phyloP scores from a whole-genome alignment of 2,888 invertebrate genomes.

The Siphonodentalium dalli region DNA sequence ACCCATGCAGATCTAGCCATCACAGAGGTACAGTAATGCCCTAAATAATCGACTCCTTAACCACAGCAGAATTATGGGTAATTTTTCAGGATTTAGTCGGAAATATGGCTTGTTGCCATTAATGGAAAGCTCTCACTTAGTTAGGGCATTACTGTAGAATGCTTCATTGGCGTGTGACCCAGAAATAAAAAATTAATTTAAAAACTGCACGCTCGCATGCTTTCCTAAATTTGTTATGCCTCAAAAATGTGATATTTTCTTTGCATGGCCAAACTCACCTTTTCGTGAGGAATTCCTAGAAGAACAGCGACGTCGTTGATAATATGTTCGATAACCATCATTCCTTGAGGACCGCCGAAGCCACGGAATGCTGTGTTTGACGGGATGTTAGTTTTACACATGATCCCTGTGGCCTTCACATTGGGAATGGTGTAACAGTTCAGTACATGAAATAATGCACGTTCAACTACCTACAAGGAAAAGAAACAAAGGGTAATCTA shows the following conservation, averaged over 20 bases:
- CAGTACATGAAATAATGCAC: constrained; percentile 71
- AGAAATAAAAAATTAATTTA: background rate
- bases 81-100: too few relatives aligned
- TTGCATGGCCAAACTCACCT: constrained; percentile 68
- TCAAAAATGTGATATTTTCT: background rate
- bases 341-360: constrained; percentile 47
- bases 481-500: too few relatives aligned
- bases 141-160: too few relatives aligned
- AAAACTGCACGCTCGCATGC: too few relatives aligned
- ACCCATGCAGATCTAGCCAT: too few relatives aligned
- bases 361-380: constrained; percentile 89
- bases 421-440: constrained; percentile 78
- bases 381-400: constrained; percentile 86
- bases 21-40: too few relatives aligned
- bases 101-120: too few relatives aligned
- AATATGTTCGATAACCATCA: constrained; percentile 38
- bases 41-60: too few relatives aligned
- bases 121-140: too few relatives aligned
- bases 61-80: too few relatives aligned
- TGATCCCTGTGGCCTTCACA: constrained; percentile 72
- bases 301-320: constrained; percentile 70
- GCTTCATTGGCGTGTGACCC: too few relatives aligned
- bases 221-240: background rate
- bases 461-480: constrained; percentile 75
- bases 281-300: constrained; percentile 72